Conservation (phyloP, 1,140 invertebrate species). For the Epicauta chinensis region DNA sequence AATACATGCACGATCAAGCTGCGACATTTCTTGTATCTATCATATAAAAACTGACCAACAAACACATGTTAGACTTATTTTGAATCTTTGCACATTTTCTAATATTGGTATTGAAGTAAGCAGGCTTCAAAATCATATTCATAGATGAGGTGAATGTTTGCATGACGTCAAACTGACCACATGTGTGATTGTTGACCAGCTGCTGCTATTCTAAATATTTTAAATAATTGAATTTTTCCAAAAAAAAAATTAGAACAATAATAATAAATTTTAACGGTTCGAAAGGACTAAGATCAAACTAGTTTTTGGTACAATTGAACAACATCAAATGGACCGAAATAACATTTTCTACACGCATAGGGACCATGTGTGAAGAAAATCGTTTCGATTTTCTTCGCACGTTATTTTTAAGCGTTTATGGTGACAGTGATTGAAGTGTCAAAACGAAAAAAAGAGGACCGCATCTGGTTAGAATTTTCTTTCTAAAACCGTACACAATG, state of each 20-base stretch:
- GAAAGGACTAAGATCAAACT: conserved; percentile 17
- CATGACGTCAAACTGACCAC: conserved; percentile 24
- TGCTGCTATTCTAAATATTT: conserved; percentile 14
- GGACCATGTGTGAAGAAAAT: conserved; percentile 24
- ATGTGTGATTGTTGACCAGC: conserved; percentile 25
- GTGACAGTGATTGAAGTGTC: conserved; percentile 22
- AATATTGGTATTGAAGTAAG: too few relatives aligned
- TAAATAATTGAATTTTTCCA: conserved; percentile 14
- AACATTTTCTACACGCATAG: conserved; percentile 18
- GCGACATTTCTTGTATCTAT: too few relatives aligned
- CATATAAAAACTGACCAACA: too few relatives aligned
- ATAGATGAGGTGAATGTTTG: too few relatives aligned
- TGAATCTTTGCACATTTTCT: too few relatives aligned
- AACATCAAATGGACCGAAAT: conserved; percentile 28
- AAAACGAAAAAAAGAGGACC: neutral
- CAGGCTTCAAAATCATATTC: too few relatives aligned
- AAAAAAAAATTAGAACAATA: conserved; percentile 20
- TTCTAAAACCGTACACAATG: too few relatives aligned
- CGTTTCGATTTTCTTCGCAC: conserved; percentile 21
- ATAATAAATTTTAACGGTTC: conserved; percentile 14
- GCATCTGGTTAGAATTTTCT: too few relatives aligned
- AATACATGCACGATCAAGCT: too few relatives aligned
- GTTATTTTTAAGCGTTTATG: conserved; percentile 24
- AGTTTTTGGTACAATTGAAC: conserved; percentile 22
- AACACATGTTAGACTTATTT: too few relatives aligned